phyloP scores from a whole-genome alignment of 2,797 vertebrate genomes.

The Rhodeus uyekii region DNA sequence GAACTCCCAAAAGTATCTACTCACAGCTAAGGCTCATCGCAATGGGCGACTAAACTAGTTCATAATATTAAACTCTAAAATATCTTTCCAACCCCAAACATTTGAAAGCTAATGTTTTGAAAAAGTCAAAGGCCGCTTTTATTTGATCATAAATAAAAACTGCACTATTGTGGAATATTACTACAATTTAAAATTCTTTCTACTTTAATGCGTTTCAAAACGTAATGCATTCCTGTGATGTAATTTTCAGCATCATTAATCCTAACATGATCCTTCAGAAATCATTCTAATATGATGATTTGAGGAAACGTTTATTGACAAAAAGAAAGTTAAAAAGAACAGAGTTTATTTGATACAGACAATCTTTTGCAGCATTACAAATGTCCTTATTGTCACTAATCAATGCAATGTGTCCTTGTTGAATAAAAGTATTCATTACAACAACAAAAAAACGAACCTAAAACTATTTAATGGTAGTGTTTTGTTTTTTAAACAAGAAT shows the following conservation, averaged over 20 bases:
- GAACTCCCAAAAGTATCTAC: neutral
- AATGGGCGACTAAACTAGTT: neutral
- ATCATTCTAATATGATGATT: neutral
- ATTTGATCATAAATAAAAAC: neutral
- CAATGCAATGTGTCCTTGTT: neutral
- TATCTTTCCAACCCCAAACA: no score
- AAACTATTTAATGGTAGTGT: no score
- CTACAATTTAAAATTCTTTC: no score
- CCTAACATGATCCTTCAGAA: neutral
- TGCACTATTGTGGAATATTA: neutral
- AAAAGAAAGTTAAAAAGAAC: neutral
- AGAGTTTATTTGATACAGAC: neutral
- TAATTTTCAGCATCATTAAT: neutral
- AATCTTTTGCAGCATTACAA: neutral
- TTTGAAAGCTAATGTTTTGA: no score
- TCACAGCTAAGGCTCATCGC: neutral
- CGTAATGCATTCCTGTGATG: neutral
- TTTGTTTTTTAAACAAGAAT: neutral
- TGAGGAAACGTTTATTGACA: neutral
- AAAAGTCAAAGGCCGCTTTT: no score
- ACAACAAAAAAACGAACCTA: no score
- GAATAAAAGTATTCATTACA: neutral
- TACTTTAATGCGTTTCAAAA: neutral
- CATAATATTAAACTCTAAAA: no score
- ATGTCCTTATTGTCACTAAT: neutral